These are phyloP conservation scores for Camptogramma bilineatum DNA, from an alignment of 2,888 invertebrate genomes.

Conservation along the genomic window DNA sequence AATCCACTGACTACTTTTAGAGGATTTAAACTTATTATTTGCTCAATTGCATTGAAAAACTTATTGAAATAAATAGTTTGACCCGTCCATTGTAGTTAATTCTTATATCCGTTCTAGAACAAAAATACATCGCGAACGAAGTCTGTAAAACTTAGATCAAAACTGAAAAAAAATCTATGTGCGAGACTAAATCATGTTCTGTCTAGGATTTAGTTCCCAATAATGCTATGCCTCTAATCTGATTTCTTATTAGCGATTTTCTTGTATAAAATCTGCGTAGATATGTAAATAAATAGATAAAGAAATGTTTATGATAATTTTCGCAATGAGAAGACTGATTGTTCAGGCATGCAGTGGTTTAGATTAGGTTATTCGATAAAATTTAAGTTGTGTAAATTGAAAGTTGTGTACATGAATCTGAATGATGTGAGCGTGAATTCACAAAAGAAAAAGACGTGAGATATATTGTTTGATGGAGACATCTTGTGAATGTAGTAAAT, in stretches of 20 bases:
- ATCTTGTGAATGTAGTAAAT: slow-evolving; percentile 18
- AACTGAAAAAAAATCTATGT: background rate
- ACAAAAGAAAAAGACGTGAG: slow-evolving; percentile 19
- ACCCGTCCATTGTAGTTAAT: slow-evolving; percentile 61
- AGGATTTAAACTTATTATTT: slow-evolving; percentile 50
- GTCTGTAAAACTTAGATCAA: background rate
- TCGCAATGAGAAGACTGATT: slow-evolving; percentile 84
- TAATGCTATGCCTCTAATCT: slow-evolving; percentile 12
- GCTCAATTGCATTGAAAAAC: slow-evolving; percentile 56
- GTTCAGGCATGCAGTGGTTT: slow-evolving; percentile 79
- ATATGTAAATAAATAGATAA: slow-evolving; percentile 68
- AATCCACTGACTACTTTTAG: slow-evolving; percentile 58
- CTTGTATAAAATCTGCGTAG: slow-evolving; percentile 58
- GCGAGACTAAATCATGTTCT: background rate
- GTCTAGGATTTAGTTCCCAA: background rate
- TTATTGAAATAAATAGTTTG: slow-evolving; percentile 34
- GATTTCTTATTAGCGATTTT: slow-evolving; percentile 40
- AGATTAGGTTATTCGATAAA: slow-evolving; percentile 73
- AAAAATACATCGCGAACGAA: background rate
- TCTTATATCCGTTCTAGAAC: slow-evolving; percentile 8
- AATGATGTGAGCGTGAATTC: slow-evolving; percentile 45
- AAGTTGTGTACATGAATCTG: slow-evolving; percentile 58
- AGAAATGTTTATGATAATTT: slow-evolving; percentile 75
- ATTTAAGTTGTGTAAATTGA: slow-evolving; percentile 73
- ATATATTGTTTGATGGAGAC: slow-evolving; percentile 4